Conservation (phyloP, 2,797 vertebrate genomes). For the Lutjanus argentimaculatus region DNA sequence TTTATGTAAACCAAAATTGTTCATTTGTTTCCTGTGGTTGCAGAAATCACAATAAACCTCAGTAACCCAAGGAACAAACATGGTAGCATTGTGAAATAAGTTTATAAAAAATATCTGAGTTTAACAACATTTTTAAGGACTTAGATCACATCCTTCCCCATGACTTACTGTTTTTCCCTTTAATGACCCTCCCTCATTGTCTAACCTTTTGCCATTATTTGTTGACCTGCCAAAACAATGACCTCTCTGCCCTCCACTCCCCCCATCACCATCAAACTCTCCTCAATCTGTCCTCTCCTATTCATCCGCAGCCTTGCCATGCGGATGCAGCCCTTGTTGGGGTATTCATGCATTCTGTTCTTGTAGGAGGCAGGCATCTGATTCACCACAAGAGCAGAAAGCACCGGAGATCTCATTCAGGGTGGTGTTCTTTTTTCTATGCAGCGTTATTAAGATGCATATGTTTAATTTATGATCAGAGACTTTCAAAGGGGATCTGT, state of each 20-base stretch:
- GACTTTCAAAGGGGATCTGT: constrained; percentile 73
- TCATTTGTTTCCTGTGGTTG: constrained; percentile 13
- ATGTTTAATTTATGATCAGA: constrained; percentile 81
- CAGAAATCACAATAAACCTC: neutral
- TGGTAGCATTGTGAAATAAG: constrained; percentile 3
- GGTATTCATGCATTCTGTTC: constrained; percentile 57
- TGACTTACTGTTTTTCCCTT: constrained; percentile 42
- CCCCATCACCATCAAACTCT: constrained; percentile 33
- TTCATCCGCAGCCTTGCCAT: constrained; percentile 56
- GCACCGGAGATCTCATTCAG: constrained; percentile 43
- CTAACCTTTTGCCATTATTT: constrained; percentile 64
- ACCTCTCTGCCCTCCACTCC: constrained; percentile 53
- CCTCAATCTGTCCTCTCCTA: constrained; percentile 79
- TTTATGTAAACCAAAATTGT: neutral
- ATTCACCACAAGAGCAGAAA: constrained; percentile 60
- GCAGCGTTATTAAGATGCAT: constrained; percentile 72
- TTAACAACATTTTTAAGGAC: constrained; percentile 47
- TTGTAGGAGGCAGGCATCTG: constrained; percentile 48
- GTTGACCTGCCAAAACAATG: constrained; percentile 67
- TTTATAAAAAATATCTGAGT: constrained; percentile 30
- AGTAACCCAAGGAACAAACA: constrained; percentile 6
- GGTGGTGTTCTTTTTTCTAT: constrained; percentile 55
- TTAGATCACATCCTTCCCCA: constrained; percentile 68
- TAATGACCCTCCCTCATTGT: constrained; percentile 64
- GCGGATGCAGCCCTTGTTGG: constrained; percentile 61